Evolutionary conservation across 2,113 vertebrate genomes (phyloP), one percentile per base, ranked within the genome.

Genomic region (Oreochromis tanganicae): DNA sequence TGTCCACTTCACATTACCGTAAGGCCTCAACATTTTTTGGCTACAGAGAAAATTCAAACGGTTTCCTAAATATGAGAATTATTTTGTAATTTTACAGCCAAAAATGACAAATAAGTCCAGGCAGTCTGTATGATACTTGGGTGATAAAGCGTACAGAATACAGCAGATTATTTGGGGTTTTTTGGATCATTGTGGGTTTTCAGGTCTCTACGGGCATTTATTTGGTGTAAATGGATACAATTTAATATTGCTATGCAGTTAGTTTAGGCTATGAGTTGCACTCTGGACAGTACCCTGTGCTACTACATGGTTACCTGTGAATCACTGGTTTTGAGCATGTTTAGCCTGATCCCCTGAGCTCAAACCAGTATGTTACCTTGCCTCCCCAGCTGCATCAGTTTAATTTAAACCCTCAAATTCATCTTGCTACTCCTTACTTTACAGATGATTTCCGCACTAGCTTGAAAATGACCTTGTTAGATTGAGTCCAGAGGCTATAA

Each of bases 111-210:
- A 13, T 38, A 0, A 2, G 17, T n/a, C 17, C 32, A 66, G 34
- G 61, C 0, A 38, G 34, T 38, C 61, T 66, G 6, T 38, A 7
- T 66, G 61, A 66, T 66, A 66, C 34, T 63, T 36, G 17, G 57
- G 16, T 32, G 32, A 1, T 66, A 66, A 66, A 66, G 61, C 3
- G 2, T n/a, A 66, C 66, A 78, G 9, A 78, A 19, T 5, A 50
- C 71, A 78, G 5, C 43, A 78, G 43, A 29, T 78, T 48, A 2
- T 48, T 75, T 46, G 0, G 1, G 0, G 1, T 11, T 48, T 48
- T 0, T 50, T 32, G 24, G 5, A 50, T 32, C 71, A 50, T 50
- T 32, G 16, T 75, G 27, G 0, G 43, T 32, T 78, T 50, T 75
- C 41, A 29, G 9, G 68, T 27, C 9, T 48, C 68, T 75, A 48